Base-by-base conservation (phyloP, 2,113 vertebrate genomes). In the Neopipo cinnamomea region DNA sequence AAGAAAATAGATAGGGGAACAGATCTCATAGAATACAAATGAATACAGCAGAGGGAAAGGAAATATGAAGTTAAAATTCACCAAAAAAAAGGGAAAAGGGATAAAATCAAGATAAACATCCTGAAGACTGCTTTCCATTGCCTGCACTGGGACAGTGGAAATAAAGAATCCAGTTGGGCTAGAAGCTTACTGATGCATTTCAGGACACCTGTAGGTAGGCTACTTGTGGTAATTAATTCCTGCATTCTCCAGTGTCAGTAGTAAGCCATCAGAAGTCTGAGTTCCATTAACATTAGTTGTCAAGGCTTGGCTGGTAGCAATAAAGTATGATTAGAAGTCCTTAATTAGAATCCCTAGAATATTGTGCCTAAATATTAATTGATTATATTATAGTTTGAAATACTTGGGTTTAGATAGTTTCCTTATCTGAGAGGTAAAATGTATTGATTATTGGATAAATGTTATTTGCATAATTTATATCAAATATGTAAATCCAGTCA, bases 301-400 rank as follows among this genome's bases (percentile, higher is more conserved):
- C 63, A 83, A 58, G 13, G 33, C 50, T 87, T 71, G 44, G 25
- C 37, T 90, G 37, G 23, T 65, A 66, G 46, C 77, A 85, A 31
- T 70, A 62, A 82, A 75, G n/a, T 49, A 49, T 74, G 59, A 70
- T 83, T 91, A 67, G 46, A 68, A 92, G 31, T 37, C 59, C 55
- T 70, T 91, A 76, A 85, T 76, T 83, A 91, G 59, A 47, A 13
- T 91, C 30, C 39, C 39, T 77, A 85, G 83, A 91, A 71, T 90
- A 93, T n/a, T 74, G 27, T 3, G 2, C 14, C 30, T 93, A 55
- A 47, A 22, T 93, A 74, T 62, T 82, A 30, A 80, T 73, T 77
- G 78, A 67, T 91, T 93, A 31, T 67, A 39, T 27, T 83, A 4
- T 31, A 67, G 46, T 35, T 79, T 55, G 27, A 85, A 88, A 70